Evolutionary conservation across 2,888 invertebrate genomes (phyloP).

Genomic region (Dexiosoma caninum): DNA sequence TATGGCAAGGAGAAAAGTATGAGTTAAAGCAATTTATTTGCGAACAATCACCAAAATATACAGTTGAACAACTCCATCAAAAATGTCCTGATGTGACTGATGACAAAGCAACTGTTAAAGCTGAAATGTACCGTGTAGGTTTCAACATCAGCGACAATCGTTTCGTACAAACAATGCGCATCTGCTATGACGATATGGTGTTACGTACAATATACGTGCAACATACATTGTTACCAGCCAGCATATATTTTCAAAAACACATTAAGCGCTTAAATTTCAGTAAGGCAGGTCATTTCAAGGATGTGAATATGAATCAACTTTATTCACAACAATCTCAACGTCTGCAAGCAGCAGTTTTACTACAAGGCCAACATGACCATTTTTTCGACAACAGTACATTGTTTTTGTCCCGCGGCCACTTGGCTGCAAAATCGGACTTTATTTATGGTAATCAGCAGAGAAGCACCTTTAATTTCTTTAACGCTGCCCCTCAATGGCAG

Average conservation of each 20-base stretch:
- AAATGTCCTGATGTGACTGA: conserved; percentile 64
- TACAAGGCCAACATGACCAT: conserved; percentile 66
- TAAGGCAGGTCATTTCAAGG: conserved; percentile 73
- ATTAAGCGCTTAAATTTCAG: conserved; percentile 75
- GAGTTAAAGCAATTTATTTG: conserved; percentile 69
- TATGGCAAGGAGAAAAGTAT: conserved; percentile 64
- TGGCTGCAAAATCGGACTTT: conserved; percentile 79
- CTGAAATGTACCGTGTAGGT: conserved; percentile 75
- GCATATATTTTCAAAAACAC: conserved; percentile 76
- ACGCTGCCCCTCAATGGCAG: conserved; percentile 81
- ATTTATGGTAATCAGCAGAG: conserved; percentile 79
- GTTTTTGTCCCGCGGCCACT: conserved; percentile 79
- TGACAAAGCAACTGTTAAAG: conserved; percentile 64
- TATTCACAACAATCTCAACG: conserved; percentile 75
- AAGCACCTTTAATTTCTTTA: conserved; percentile 80
- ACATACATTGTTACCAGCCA: conserved; percentile 75
- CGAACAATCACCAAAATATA: conserved; percentile 64
- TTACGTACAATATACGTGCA: conserved; percentile 75
- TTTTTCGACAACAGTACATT: conserved; percentile 68
- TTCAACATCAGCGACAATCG: conserved; percentile 70
- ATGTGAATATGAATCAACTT: conserved; percentile 70
- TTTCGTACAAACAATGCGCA: conserved; percentile 75
- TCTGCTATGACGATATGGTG: conserved; percentile 76
- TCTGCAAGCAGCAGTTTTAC: conserved; percentile 69
- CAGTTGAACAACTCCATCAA: conserved; percentile 67